phyloP scores from a whole-genome alignment of 2,113 vertebrate species.

The Probosciger aterrimus region DNA sequence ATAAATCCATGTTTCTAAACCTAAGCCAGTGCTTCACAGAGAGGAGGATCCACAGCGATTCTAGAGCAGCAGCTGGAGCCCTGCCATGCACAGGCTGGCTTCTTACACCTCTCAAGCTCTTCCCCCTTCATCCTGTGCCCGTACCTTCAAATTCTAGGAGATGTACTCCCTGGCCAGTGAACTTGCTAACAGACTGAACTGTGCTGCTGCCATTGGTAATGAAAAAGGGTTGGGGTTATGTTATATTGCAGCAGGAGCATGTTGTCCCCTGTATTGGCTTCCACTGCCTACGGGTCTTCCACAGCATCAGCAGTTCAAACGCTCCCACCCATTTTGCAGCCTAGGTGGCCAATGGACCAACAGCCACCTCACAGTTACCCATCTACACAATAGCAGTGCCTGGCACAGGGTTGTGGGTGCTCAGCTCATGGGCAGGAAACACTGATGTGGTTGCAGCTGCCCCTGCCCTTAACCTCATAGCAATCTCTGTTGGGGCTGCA shows the following conservation, averaged over 20 bases:
- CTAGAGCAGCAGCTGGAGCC: neutral
- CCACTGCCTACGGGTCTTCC: neutral
- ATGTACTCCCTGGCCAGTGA: neutral
- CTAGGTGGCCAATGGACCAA: neutral
- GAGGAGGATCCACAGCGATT: rapidly evolving
- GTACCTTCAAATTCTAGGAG: neutral
- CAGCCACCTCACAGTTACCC: rapidly evolving
- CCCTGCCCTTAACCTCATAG: neutral
- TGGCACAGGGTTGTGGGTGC: neutral
- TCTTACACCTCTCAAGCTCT: neutral
- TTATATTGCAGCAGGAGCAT: neutral
- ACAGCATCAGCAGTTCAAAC: neutral
- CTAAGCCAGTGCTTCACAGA: neutral
- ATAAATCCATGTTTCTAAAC: neutral
- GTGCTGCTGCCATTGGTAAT: neutral
- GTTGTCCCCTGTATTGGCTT: neutral
- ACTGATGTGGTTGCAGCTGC: neutral
- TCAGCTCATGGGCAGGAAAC: neutral
- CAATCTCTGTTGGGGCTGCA: neutral
- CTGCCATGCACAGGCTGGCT: rapidly evolving
- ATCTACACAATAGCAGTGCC: neutral
- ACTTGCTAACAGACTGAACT: neutral
- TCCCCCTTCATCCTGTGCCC: neutral
- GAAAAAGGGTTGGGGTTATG: neutral
- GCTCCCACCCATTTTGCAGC: neutral